These are phyloP conservation scores for Cataglyphis hispanica DNA, from an alignment of 1,140 invertebrate species.

Conservation along the genomic window DNA sequence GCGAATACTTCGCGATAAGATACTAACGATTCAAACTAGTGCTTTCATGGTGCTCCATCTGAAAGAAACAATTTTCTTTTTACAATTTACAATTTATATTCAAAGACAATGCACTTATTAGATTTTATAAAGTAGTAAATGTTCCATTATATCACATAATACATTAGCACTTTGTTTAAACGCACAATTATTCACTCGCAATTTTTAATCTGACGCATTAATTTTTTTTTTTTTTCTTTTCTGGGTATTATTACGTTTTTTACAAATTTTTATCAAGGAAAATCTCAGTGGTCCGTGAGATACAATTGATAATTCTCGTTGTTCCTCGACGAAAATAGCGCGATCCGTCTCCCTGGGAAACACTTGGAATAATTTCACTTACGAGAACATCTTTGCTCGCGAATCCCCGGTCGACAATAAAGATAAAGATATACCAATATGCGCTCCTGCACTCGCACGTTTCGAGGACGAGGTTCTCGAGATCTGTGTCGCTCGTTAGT, in stretches of 20 bases:
- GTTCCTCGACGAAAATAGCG: neutral
- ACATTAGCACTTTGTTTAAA: constrained; percentile 9
- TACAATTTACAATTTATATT: neutral
- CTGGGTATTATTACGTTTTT: neutral
- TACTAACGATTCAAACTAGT: neutral
- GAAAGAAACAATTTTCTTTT: constrained; percentile 1
- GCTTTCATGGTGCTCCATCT: neutral
- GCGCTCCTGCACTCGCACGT: neutral
- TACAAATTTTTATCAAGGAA: neutral
- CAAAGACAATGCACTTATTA: neutral
- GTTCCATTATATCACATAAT: neutral
- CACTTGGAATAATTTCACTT: neutral
- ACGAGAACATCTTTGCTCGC: neutral
- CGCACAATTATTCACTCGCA: neutral
- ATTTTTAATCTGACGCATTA: neutral
- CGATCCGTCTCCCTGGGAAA: constrained; percentile 2
- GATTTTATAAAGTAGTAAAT: neutral
- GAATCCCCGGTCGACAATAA: neutral
- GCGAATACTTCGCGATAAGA: constrained; percentile 29
- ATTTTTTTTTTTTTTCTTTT: neutral
- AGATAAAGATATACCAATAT: neutral
- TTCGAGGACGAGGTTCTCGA: neutral
- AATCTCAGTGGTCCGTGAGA: neutral
- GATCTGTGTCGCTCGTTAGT: constrained; percentile 31
- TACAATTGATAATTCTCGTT: neutral